Base-by-base conservation (phyloP, 2,888 invertebrate species). In the Tachina grossa region DNA sequence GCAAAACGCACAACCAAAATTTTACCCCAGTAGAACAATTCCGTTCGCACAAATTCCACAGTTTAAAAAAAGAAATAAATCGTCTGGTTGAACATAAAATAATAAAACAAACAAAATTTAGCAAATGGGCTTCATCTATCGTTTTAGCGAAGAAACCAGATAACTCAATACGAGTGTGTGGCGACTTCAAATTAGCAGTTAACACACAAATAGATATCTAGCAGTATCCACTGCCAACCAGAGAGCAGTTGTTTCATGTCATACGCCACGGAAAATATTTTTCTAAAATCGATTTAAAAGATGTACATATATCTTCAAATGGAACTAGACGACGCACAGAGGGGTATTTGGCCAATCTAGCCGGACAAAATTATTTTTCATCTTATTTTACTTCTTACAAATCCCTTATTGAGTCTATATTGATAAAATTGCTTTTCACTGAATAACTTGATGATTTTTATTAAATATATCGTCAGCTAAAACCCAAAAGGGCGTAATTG, bases 81-180 rank as follows among this genome's bases (percentile, higher is more conserved):
- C 39, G 66, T 13, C 66, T 68, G 0, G 10, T 53, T 51, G 39
- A 41, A 19, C 41, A 59, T 51, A 51, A 51, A 61, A 71, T 71
- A n/a, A 53, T 61, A n/a, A 43, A 55, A 16, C 68, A 53, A 10
- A 63, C 84, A 16, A 86, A 75, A 10, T 68, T 68, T 51, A 68
- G 66, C 16, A 8, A 68, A 1, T 68, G 68, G 68, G 68, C 68
- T 51, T 51, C 68, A 0, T 51, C 71, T 2, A 55, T 71, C 9
- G 91, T 90, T 9, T 88, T 90, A 13, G 88, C 90, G 8, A 77
- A 88, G 19, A 91, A 91, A 68, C 82, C 86, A 11, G 83, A 89
- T 75, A 86, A 86, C 6, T 45, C 65, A 11, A 80, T 91, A 8
- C 83, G 89, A 31, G 88, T 87, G 11, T 88, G 87, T 61, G 87